Evolutionary conservation across 2,888 invertebrate genomes (phyloP).

Genomic region (Eristalinus sepulchralis): DNA sequence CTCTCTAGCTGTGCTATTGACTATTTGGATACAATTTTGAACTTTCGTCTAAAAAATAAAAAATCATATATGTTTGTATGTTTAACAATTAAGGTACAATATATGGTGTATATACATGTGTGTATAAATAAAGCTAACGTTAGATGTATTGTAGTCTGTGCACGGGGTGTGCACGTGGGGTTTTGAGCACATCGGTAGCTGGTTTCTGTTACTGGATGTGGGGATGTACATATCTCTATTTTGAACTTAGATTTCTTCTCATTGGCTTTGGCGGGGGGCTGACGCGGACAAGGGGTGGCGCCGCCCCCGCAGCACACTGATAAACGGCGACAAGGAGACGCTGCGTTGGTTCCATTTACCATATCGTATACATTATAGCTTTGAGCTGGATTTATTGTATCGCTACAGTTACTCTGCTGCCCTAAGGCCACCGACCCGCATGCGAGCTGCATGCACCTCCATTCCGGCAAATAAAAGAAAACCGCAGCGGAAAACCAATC

Average conservation of each 20-base stretch:
- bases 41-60: slow-evolving; percentile 35
- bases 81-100: slow-evolving; percentile 55
- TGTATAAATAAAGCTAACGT: slow-evolving; percentile 62
- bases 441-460: not conserved
- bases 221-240: slow-evolving; percentile 6
- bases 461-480: not conserved
- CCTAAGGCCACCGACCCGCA: slow-evolving; percentile 57
- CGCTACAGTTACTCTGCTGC: slow-evolving; percentile 57
- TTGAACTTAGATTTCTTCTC: slow-evolving; percentile 37
- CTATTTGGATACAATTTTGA: slow-evolving; percentile 41
- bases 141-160: slow-evolving; percentile 31
- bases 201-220: slow-evolving; percentile 3
- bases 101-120: slow-evolving; percentile 30
- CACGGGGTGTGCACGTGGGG: not conserved
- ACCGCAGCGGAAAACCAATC: not conserved
- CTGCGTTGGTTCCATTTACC: slow-evolving; percentile 23
- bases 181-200: slow-evolving; percentile 48
- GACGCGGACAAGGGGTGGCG: not conserved
- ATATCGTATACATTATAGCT: slow-evolving; percentile 60
- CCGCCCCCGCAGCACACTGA: slow-evolving; percentile 17
- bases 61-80: slow-evolving; percentile 7
- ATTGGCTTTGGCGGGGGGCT: not conserved
- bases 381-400: slow-evolving; percentile 66
- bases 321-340: slow-evolving; percentile 32
- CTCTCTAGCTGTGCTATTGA: slow-evolving; percentile 25